A percentile compares a stretch with the other conserved stretches of the same genome.
Evolutionary conservation across 2,113 vertebrate species (phyloP).

Genomic region (Microcebus ravelobensis): DNA sequence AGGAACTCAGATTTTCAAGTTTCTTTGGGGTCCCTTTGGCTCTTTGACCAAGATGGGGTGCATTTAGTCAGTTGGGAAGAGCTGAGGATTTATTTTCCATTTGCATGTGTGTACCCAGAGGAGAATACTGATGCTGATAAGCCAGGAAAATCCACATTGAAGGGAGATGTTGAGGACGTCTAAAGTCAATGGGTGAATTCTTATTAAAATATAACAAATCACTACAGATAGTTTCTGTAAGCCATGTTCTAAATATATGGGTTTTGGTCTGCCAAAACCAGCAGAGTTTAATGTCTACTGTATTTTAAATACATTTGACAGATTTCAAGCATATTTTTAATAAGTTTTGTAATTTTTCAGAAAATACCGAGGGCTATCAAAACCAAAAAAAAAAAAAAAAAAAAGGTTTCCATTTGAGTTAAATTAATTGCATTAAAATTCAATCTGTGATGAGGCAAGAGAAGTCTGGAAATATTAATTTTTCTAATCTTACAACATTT

Average conservation of each 20-base stretch:
- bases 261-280: neutral
- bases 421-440: neutral
- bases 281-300: neutral
- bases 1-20: too few species aligned
- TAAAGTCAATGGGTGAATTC: neutral
- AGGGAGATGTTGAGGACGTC: neutral
- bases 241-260: neutral
- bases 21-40: too few species aligned
- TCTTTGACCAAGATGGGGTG: too few species aligned
- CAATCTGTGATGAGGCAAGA: neutral
- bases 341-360: neutral
- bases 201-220: neutral
- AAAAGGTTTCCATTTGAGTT: neutral
- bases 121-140: neutral
- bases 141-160: neutral
- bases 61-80: too few species aligned
- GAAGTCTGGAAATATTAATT: neutral
- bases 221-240: neutral
- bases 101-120: neutral
- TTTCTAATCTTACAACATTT: neutral
- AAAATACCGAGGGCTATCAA: neutral
- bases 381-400: neutral
- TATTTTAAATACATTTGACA: constrained; percentile 20
- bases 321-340: constrained; percentile 12
- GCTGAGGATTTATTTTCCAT: too few species aligned